A percentile compares a stretch with the other conserved stretches of the same genome.
phyloP scores from a whole-genome alignment of 2,888 invertebrate species.

The Escarpia spicata region DNA sequence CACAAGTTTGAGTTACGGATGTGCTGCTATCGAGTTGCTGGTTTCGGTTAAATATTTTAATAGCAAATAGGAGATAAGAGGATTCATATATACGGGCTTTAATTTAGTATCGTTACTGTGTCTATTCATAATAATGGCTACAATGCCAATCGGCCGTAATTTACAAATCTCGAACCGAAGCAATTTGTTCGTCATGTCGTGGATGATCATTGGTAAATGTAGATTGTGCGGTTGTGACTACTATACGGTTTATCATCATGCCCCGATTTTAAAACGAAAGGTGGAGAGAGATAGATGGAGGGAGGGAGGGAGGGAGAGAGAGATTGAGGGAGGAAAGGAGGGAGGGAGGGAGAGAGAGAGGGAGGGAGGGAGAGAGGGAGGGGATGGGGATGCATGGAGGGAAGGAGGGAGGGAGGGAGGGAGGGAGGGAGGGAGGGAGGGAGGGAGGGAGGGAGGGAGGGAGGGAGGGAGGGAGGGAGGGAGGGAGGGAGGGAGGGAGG shows the following conservation, averaged over 20 bases:
- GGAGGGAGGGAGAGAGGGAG: background rate
- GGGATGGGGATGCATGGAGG: background rate
- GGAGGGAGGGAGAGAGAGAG: background rate
- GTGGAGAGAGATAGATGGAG: no score
- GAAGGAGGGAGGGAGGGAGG: background rate
- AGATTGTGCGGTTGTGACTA: no score
- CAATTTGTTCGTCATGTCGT: no score
- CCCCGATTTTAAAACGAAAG: background rate
- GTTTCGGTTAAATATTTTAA: background rate
- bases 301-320: no score
- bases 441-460: background rate
- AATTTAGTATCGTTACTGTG: no score
- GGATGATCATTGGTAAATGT: no score
- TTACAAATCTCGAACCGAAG: no score
- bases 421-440: background rate
- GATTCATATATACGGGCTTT: no score
- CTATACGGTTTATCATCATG: no score
- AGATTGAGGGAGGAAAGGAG: no score
- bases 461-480: background rate
- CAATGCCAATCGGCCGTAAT: no score
- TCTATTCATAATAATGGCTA: no score
- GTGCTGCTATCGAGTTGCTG: background rate
- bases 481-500: background rate
- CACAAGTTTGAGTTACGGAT: background rate
- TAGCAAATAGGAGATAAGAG: background rate